These are phyloP conservation scores for Labeo rohita DNA, from an alignment of 2,113 vertebrate genomes.

Conservation along the genomic window DNA sequence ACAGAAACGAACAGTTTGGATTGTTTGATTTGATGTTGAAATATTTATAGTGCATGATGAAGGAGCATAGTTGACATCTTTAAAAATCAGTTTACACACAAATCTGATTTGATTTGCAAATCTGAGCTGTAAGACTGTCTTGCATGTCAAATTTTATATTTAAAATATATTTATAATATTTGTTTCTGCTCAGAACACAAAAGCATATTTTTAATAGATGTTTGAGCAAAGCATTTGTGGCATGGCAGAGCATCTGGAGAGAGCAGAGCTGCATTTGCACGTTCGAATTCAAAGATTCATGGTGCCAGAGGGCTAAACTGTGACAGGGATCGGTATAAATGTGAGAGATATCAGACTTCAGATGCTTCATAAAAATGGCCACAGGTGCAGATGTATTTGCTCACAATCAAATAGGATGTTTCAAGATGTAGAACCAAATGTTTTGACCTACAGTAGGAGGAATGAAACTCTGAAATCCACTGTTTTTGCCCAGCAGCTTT, in stretches of 20 bases:
- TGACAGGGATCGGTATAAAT: not conserved
- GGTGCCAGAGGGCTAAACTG: not conserved
- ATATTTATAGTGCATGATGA: not conserved
- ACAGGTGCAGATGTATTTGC: conserved; percentile 15
- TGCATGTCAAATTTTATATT: not conserved
- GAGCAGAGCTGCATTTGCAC: not conserved
- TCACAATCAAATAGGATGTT: not conserved
- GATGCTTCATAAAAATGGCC: not conserved
- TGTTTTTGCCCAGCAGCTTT: not conserved
- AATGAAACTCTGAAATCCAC: not conserved
- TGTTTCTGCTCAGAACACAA: too few species aligned
- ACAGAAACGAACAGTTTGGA: not conserved
- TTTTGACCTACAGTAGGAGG: not conserved
- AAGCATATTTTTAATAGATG: too few species aligned
- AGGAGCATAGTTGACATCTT: not conserved
- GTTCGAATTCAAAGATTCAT: not conserved
- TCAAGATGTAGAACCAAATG: not conserved
- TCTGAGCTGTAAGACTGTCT: not conserved
- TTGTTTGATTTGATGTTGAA: conserved; percentile 8
- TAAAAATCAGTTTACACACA: not conserved
- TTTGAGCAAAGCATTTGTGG: not conserved
- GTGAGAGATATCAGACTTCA: not conserved
- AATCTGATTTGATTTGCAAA: not conserved
- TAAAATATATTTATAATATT: not conserved
- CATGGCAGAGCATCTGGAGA: not conserved